These are phyloP conservation scores for Gymnocypris eckloni DNA, from an alignment of 2,797 vertebrate genomes.

Conservation along the genomic window DNA sequence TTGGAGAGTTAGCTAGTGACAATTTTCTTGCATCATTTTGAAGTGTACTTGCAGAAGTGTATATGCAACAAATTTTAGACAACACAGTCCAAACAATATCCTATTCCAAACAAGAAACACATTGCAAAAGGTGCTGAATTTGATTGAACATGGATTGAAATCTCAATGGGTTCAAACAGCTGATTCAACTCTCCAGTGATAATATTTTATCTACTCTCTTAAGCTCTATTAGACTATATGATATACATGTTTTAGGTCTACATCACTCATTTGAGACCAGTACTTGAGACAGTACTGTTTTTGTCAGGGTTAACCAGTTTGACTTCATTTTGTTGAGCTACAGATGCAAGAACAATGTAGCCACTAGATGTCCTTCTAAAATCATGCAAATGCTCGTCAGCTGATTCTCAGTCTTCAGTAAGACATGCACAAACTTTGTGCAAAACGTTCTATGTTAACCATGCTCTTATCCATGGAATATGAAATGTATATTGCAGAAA, in stretches of 20 bases:
- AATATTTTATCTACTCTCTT: neutral
- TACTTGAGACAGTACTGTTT: too few species aligned
- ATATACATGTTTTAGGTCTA: neutral
- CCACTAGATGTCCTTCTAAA: conserved; percentile 35
- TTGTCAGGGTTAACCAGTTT: neutral
- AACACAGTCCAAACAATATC: neutral
- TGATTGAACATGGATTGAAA: neutral
- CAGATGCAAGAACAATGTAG: neutral
- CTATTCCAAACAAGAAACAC: neutral
- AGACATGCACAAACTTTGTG: neutral
- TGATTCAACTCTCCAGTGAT: neutral
- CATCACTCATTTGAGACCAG: neutral
- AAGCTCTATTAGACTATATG: neutral
- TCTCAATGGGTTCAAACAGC: neutral
- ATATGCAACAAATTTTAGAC: neutral
- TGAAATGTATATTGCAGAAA: neutral
- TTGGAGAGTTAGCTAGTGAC: neutral
- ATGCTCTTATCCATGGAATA: neutral
- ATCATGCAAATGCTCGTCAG: conserved; percentile 10
- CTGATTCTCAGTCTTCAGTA: neutral
- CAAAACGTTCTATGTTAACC: neutral
- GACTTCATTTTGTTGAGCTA: neutral
- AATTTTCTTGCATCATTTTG: neutral
- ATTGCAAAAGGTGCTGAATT: neutral
- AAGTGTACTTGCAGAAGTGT: neutral